Conservation (phyloP, 2,113 vertebrate genomes). For the Carettochelys insculpta region DNA sequence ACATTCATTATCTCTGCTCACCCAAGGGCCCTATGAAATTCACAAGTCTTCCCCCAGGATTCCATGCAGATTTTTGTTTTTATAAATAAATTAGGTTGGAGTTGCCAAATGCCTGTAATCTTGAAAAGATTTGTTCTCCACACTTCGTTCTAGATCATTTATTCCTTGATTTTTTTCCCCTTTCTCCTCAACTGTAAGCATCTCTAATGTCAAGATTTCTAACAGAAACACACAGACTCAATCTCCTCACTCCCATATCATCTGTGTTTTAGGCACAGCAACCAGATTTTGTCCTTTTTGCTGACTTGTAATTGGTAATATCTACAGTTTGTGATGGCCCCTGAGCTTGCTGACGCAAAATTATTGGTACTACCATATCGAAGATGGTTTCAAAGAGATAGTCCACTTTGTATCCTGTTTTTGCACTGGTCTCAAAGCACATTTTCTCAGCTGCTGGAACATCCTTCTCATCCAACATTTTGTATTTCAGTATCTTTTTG, state of each 20-base stretch:
- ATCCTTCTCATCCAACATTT: conserved; percentile 86
- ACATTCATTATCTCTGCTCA: background rate
- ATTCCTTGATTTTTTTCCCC: background rate
- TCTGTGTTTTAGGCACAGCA: conserved; percentile 73
- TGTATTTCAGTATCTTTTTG: conserved; percentile 88
- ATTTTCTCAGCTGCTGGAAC: conserved; percentile 87
- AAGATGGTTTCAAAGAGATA: conserved; percentile 91
- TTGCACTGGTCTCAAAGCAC: conserved; percentile 98
- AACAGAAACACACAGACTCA: background rate
- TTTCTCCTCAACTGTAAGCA: background rate
- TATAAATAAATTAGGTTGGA: background rate
- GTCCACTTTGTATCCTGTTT: conserved; percentile 93
- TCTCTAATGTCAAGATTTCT: background rate
- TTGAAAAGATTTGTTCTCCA: background rate
- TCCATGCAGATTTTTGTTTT: background rate
- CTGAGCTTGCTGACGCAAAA: conserved; percentile 84
- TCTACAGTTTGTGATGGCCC: conserved; percentile 84
- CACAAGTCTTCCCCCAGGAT: background rate
- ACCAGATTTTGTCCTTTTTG: conserved; percentile 66
- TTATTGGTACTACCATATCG: conserved; percentile 88
- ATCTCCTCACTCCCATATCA: background rate
- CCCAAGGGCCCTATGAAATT: background rate
- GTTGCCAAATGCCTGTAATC: conserved; percentile 12
- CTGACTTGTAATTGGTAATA: conserved; percentile 76
- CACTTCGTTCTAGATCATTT: background rate